Evolutionary conservation across 2,113 vertebrate species (phyloP).

Genomic region (Pelusios castaneus): DNA sequence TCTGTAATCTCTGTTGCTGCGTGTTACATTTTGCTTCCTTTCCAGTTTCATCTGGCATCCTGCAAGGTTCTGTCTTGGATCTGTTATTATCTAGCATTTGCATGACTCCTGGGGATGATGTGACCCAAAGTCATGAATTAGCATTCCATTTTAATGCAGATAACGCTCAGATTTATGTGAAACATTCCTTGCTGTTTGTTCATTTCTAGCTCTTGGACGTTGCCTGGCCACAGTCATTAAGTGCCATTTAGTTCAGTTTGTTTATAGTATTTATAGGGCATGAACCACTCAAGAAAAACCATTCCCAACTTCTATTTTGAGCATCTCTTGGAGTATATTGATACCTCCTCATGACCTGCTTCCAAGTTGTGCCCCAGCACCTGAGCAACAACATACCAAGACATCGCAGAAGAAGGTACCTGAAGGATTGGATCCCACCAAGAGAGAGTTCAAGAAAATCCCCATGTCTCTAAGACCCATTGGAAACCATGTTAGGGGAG

Average conservation of each 20-base stretch:
- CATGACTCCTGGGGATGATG: not conserved
- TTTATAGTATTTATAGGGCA: not conserved
- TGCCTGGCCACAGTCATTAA: not conserved
- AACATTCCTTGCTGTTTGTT: too few species aligned
- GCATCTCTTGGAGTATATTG: not conserved
- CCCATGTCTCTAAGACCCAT: not conserved
- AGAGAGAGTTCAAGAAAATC: not conserved
- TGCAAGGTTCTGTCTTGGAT: not conserved
- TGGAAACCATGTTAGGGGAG: not conserved
- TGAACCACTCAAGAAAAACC: rapidly evolving
- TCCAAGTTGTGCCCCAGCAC: too few species aligned
- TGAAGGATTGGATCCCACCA: not conserved
- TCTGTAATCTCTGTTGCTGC: not conserved
- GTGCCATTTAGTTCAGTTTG: not conserved
- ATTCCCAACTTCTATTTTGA: not conserved
- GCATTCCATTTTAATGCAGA: not conserved
- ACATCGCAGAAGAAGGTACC: not conserved
- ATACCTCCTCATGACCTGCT: too few species aligned
- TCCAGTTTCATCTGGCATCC: not conserved
- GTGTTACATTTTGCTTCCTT: not conserved
- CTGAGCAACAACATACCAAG: too few species aligned
- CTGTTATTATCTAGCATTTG: not conserved
- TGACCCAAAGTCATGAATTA: not conserved
- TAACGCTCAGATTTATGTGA: not conserved
- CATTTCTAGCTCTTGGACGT: not conserved